Conservation (phyloP, 2,888 invertebrate species). For the Nemapogon koenigi region DNA sequence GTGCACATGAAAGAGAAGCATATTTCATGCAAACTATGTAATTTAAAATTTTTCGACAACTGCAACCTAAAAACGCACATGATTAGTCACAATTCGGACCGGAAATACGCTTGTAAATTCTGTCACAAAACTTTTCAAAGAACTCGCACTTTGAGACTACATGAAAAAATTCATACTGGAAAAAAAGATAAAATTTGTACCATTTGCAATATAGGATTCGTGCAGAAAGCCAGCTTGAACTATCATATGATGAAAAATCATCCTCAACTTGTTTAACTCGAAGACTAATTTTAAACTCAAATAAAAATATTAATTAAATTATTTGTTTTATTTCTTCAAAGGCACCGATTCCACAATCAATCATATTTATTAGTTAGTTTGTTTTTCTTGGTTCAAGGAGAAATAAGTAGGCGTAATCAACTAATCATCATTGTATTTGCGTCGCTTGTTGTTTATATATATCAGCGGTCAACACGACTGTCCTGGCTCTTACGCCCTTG, state of each 20-base stretch:
- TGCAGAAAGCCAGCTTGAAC: constrained; percentile 21
- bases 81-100: constrained; percentile 20
- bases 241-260: constrained; percentile 24
- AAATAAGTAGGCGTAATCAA: too few relatives aligned
- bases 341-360: too few relatives aligned
- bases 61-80: constrained; percentile 14
- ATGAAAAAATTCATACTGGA: constrained; percentile 20
- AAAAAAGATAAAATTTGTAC: constrained; percentile 11
- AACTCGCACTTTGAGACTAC: constrained; percentile 14
- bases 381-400: too few relatives aligned
- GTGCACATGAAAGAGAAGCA: constrained; percentile 13
- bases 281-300: too few relatives aligned
- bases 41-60: constrained; percentile 20
- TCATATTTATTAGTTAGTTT: too few relatives aligned
- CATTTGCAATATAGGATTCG: constrained; percentile 17
- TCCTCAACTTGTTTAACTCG: constrained; percentile 14
- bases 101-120: constrained; percentile 21
- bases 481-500: too few relatives aligned
- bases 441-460: too few relatives aligned
- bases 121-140: constrained; percentile 27
- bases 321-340: too few relatives aligned
- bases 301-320: too few relatives aligned
- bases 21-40: constrained; percentile 8
- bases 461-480: too few relatives aligned
- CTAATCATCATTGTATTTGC: too few relatives aligned